A percentile compares a stretch with the other conserved stretches of the same genome.
These are phyloP conservation scores for Pelvicachromis taeniatus DNA, from an alignment of 2,113 vertebrate genomes.

Conservation along the genomic window DNA sequence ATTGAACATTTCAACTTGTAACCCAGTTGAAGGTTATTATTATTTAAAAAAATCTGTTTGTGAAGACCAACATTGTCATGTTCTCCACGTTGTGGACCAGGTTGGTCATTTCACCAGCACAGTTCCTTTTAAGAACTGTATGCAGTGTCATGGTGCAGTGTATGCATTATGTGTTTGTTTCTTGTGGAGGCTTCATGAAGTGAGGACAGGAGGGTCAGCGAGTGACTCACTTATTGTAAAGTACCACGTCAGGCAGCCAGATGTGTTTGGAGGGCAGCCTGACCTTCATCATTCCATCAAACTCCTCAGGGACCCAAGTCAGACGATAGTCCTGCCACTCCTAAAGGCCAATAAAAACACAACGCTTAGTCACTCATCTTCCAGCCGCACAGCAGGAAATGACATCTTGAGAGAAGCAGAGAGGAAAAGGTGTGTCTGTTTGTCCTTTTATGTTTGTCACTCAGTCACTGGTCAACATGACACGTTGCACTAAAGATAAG, in stretches of 20 bases:
- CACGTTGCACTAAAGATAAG: not conserved
- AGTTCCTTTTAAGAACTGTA: not conserved
- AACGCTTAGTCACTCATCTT: not conserved
- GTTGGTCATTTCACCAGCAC: not conserved
- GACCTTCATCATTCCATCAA: conserved; percentile 95
- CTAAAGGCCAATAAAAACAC: conserved; percentile 63
- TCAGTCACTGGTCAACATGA: not conserved
- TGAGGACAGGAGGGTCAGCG: not conserved
- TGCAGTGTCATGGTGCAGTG: not conserved
- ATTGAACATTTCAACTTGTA: not conserved
- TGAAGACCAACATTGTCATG: not conserved
- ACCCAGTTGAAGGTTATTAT: not conserved
- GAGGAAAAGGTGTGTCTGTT: not conserved
- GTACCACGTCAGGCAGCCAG: conserved; percentile 97
- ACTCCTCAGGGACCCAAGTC: conserved; percentile 91
- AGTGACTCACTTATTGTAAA: conserved; percentile 95
- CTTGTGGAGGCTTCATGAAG: not conserved
- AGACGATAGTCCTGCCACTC: conserved; percentile 98
- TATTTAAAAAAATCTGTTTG: not conserved
- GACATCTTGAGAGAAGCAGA: not conserved
- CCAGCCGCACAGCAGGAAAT: not conserved
- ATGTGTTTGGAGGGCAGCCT: conserved; percentile 96
- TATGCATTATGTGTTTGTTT: not conserved
- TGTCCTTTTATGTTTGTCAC: not conserved
- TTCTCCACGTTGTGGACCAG: not conserved